phyloP scores from a whole-genome alignment of 2,888 invertebrate species.

The Notocelia uddmanniana region DNA sequence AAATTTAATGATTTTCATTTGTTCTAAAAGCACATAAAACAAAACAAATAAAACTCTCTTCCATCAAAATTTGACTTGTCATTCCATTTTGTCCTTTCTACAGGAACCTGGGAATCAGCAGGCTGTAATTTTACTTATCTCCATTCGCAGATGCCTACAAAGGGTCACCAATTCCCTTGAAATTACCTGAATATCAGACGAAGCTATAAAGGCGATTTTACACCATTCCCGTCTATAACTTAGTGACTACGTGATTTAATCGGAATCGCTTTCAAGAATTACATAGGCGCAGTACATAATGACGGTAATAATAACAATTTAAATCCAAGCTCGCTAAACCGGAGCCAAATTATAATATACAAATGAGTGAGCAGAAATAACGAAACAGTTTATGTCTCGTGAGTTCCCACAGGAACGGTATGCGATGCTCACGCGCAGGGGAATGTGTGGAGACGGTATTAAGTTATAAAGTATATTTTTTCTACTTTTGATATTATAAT shows the following conservation, averaged over 20 bases:
- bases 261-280: conserved; percentile 47
- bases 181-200: conserved; percentile 4
- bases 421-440: conserved; percentile 62
- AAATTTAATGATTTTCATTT: no score
- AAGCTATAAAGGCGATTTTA: conserved; percentile 21
- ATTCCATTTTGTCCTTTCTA: no score
- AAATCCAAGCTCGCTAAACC: conserved; percentile 62
- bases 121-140: neutral
- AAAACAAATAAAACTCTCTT: no score
- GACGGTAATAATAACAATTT: conserved; percentile 70
- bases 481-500: neutral
- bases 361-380: conserved; percentile 85
- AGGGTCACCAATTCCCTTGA: conserved; percentile 25
- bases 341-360: conserved; percentile 83
- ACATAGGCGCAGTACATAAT: conserved; percentile 57
- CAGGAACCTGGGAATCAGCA: no score
- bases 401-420: conserved; percentile 85
- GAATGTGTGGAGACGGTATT: conserved; percentile 61
- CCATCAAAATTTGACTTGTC: no score
- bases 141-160: neutral
- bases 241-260: conserved; percentile 45
- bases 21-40: no score
- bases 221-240: conserved; percentile 33
- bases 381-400: conserved; percentile 83
- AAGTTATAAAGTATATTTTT: conserved; percentile 21